These are phyloP conservation scores for Benitochromis conjunctus DNA, from an alignment of 2,113 vertebrate species.

Conservation along the genomic window DNA sequence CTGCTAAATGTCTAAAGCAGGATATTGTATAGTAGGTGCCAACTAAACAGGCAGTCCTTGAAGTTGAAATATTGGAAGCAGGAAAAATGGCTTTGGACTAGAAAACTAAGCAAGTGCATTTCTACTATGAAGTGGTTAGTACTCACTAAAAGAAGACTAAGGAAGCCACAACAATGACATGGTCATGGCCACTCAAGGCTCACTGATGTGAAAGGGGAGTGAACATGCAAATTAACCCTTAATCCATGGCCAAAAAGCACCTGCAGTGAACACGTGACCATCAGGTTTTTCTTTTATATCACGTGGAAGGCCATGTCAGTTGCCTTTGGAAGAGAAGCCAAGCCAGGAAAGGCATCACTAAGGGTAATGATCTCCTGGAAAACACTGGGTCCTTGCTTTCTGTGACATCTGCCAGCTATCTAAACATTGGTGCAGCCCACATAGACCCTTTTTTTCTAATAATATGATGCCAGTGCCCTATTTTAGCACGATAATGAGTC, in stretches of 20 bases:
- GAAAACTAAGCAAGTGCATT: neutral
- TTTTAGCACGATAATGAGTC: neutral
- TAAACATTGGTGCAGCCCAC: neutral
- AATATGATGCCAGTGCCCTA: neutral
- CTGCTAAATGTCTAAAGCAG: neutral
- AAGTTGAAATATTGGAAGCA: neutral
- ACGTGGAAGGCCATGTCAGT: neutral
- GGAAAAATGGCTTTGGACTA: neutral
- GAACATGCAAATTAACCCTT: neutral
- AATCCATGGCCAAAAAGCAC: neutral
- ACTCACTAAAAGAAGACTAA: neutral
- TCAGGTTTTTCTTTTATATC: neutral
- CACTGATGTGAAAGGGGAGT: neutral
- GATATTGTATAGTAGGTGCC: neutral
- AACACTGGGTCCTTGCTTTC: neutral
- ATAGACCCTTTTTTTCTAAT: fast-evolving
- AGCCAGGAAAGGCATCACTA: fast-evolving
- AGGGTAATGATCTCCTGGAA: neutral
- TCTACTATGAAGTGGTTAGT: neutral
- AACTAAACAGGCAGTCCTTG: neutral
- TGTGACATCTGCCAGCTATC: neutral
- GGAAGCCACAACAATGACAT: neutral
- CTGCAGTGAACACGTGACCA: neutral
- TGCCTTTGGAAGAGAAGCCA: neutral
- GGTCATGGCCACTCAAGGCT: neutral